A percentile compares a stretch with the other conserved stretches of the same genome.
phyloP scores from a whole-genome alignment of 2,797 vertebrate genomes.

The Ara ararauna region DNA sequence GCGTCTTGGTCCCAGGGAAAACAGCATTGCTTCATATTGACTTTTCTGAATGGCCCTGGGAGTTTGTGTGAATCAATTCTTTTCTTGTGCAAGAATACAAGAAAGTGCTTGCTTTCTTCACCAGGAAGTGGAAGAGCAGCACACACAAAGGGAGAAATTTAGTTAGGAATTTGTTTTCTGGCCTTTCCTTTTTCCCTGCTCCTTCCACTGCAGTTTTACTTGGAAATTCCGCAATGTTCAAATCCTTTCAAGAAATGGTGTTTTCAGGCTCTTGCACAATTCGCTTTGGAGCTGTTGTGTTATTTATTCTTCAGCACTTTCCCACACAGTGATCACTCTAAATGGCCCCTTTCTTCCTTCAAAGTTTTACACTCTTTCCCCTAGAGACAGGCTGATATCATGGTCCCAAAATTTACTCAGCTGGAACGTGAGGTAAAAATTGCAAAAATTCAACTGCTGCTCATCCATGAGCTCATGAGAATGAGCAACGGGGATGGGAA shows the following conservation, averaged over 20 bases:
- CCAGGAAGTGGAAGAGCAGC: background rate
- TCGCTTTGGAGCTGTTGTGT: conserved; percentile 24
- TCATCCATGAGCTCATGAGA: background rate
- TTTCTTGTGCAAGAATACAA: background rate
- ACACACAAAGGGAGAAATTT: background rate
- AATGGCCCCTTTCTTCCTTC: background rate
- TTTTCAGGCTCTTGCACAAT: conserved; percentile 59
- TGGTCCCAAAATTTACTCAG: conserved; percentile 19
- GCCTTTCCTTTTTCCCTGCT: background rate
- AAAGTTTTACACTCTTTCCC: conserved; percentile 36
- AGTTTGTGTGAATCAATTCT: background rate
- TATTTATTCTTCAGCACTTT: conserved; percentile 44
- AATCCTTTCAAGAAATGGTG: background rate
- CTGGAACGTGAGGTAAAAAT: background rate
- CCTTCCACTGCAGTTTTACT: background rate
- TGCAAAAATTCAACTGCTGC: background rate
- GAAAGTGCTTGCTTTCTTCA: background rate
- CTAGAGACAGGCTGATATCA: background rate
- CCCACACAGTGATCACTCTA: conserved; percentile 24
- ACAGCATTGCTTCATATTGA: background rate
- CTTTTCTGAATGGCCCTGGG: background rate
- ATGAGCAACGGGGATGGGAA: background rate
- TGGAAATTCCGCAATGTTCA: conserved; percentile 34
- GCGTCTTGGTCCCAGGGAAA: background rate
- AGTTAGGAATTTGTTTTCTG: background rate